phyloP scores from a whole-genome alignment of 2,888 invertebrate species.

The Byasa hedistus region DNA sequence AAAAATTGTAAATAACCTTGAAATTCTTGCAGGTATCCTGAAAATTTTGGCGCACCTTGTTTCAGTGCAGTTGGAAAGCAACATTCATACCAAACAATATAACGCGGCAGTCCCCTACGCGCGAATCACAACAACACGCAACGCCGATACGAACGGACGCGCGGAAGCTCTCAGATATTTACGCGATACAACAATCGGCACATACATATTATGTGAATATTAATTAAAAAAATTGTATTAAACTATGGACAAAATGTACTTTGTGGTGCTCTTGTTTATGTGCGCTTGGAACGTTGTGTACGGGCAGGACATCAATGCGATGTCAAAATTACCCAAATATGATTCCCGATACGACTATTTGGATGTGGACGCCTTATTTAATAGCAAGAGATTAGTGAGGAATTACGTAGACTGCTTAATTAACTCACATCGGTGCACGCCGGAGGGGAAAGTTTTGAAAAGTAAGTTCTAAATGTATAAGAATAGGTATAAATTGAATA shows the following conservation, averaged over 20 bases:
- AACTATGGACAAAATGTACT: slow-evolving; percentile 51
- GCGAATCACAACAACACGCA: slow-evolving; percentile 45
- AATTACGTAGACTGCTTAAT: slow-evolving; percentile 86
- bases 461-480: slow-evolving; percentile 77
- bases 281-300: slow-evolving; percentile 48
- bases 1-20: slow-evolving; percentile 20
- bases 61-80: slow-evolving; percentile 34
- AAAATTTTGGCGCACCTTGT: slow-evolving; percentile 31
- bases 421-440: slow-evolving; percentile 83
- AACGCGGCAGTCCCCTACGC: slow-evolving; percentile 38
- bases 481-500: background rate
- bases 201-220: slow-evolving; percentile 31
- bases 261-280: slow-evolving; percentile 55
- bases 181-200: slow-evolving; percentile 33
- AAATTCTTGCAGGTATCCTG: slow-evolving; percentile 13
- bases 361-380: slow-evolving; percentile 84
- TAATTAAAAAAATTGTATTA: slow-evolving; percentile 27
- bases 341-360: slow-evolving; percentile 83
- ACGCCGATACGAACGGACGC: slow-evolving; percentile 35
- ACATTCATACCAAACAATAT: slow-evolving; percentile 34
- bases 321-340: slow-evolving; percentile 68
- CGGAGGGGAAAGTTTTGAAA: slow-evolving; percentile 85
- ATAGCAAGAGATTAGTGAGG: slow-evolving; percentile 83
- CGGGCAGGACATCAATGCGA: slow-evolving; percentile 58
- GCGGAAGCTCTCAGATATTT: slow-evolving; percentile 46